Base-by-base conservation (phyloP, 2,888 invertebrate species). In the Dusona sp. region DNA sequence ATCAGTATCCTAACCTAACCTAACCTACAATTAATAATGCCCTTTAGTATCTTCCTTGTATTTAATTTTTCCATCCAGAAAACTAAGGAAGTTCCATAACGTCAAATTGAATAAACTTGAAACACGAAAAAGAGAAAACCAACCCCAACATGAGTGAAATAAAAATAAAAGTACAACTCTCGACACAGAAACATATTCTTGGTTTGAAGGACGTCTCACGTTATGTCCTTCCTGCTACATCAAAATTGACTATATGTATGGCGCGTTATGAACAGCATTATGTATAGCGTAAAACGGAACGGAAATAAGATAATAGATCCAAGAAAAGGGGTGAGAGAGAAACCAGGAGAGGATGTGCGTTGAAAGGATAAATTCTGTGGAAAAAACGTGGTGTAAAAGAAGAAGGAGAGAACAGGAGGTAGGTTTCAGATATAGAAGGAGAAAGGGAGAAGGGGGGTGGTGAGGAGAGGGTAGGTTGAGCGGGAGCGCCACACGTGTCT, bases 401-500 rank as follows among this genome's bases (percentile, higher is more conserved):
- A 79, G 75, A 78, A 70, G 81, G 79, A 84, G 78, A 70, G 73
- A 79, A 83, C 67, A 79, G 80, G 77, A 67, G 51, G 72, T 48
- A 51, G 70, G 45, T 25, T 38, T 11, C 9, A 54, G 29, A 88
- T 88, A 90, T 88, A 87, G 87, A 88, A 83, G 73, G 88, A 87
- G 70, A 74, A 81, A 85, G 87, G 84, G 88, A 79, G 87, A 87
- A 73, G 74, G 85, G 85, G 86, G 64, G 84, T 78, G 38, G 77
- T 51, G 54, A 68, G 70, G 73, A 51, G 78, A 77, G 78, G 68
- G 81, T 85, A 68, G 85, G 88, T 88, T 90, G 92, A 90, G 92
- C 91, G 92, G 90, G 90, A 90, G 91, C 90, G 92, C 92, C 94
- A 94, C 94, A 93, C 94, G 94, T 94, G 94, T 94, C 94, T 94